These are phyloP conservation scores for Ctenopoma multispine DNA, from an alignment of 2,797 vertebrate species.

Conservation along the genomic window DNA sequence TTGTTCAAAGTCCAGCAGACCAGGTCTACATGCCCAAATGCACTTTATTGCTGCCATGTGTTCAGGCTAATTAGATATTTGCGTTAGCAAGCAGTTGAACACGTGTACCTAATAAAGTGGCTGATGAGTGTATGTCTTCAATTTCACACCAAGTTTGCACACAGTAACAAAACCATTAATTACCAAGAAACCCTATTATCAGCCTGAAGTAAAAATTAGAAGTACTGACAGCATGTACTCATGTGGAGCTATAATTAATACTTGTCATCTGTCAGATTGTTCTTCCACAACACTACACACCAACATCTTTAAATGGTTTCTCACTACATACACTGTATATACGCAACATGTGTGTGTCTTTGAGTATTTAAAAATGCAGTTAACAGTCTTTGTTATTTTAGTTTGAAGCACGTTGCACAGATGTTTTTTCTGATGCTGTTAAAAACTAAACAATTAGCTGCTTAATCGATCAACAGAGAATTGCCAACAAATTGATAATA, in stretches of 20 bases:
- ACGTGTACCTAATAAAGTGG: no score
- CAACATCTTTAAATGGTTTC: neutral
- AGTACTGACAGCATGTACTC: neutral
- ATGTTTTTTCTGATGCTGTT: neutral
- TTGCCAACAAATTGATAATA: no score
- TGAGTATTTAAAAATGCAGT: neutral
- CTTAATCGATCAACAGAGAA: neutral
- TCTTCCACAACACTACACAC: neutral
- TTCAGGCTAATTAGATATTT: no score
- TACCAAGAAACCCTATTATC: neutral
- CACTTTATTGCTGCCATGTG: no score
- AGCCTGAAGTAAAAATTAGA: neutral
- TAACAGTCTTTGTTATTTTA: neutral
- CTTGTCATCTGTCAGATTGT: neutral
- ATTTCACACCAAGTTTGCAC: constrained; percentile 1
- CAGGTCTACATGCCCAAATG: no score
- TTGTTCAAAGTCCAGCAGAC: no score
- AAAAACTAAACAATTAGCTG: neutral
- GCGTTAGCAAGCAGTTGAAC: no score
- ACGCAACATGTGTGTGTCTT: neutral
- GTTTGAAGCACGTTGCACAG: neutral
- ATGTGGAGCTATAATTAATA: constrained; percentile 19
- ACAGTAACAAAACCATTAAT: constrained; percentile 2
- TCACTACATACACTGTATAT: neutral
- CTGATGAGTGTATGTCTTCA: constrained; percentile 1